Percentiles rank a stretch among this genome's conserved stretches.
Conservation (phyloP, 2,888 invertebrate species). For the Caenorhabditis zanzibari region DNA sequence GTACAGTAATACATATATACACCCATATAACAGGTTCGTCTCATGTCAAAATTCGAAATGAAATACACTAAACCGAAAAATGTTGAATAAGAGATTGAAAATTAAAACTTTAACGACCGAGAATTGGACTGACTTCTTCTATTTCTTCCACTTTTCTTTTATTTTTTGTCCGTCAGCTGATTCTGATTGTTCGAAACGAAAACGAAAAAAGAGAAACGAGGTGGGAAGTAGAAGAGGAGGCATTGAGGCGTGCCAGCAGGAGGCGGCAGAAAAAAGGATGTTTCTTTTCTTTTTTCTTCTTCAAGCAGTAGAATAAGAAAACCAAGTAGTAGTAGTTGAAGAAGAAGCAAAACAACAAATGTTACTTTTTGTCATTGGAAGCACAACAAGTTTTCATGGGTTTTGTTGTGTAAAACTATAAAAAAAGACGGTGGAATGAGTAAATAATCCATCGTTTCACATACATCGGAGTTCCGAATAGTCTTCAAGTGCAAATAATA, state of each 20-base stretch:
- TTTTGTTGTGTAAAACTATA: constrained; percentile 24
- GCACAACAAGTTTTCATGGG: constrained; percentile 39
- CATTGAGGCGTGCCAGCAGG: constrained; percentile 53
- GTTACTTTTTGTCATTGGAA: constrained; percentile 48
- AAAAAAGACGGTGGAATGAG: constrained; percentile 14
- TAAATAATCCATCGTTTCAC: constrained; percentile 31
- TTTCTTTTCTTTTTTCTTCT: constrained; percentile 45
- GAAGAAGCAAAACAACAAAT: constrained; percentile 55
- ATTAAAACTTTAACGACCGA: constrained; percentile 31
- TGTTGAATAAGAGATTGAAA: neutral
- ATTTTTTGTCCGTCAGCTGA: constrained; percentile 47
- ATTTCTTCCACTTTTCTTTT: constrained; percentile 7
- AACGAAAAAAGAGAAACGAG: constrained; percentile 40
- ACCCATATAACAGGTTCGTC: constrained; percentile 37
- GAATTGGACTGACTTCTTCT: constrained; percentile 12
- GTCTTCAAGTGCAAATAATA: constrained; percentile 49
- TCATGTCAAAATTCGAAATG: constrained; percentile 19
- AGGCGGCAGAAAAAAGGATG: constrained; percentile 36
- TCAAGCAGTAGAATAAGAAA: constrained; percentile 30
- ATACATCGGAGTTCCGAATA: constrained; percentile 38
- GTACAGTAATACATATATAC: constrained; percentile 41
- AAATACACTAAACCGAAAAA: constrained; percentile 8
- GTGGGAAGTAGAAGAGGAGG: constrained; percentile 34
- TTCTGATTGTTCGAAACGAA: constrained; percentile 40
- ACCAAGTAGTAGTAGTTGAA: constrained; percentile 22